Evolutionary conservation across 2,113 vertebrate genomes (phyloP).

Genomic region (Oceanites oceanicus): DNA sequence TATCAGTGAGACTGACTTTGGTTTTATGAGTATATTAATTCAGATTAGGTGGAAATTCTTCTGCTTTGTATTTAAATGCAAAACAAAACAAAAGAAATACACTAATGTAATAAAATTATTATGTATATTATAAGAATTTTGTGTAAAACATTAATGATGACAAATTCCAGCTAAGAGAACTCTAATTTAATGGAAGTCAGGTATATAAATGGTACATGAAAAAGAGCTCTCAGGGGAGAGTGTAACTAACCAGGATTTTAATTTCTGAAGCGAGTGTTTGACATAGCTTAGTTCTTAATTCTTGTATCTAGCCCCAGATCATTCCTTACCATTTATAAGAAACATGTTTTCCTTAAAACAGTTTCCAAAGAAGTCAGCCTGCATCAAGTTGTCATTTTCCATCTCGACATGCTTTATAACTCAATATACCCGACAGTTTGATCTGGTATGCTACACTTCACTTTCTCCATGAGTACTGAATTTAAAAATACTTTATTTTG

Average conservation of each 20-base stretch:
- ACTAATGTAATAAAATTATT: background rate
- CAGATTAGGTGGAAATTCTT: background rate
- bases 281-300: background rate
- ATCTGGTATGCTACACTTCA: background rate
- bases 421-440: background rate
- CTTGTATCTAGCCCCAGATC: background rate
- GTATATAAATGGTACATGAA: background rate
- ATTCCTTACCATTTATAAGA: background rate
- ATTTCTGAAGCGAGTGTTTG: background rate
- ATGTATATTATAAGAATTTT: background rate
- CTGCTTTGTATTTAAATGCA: background rate
- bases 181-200: background rate
- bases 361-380: background rate
- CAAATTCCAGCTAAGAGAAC: background rate
- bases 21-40: background rate
- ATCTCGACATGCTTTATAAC: background rate
- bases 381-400: background rate
- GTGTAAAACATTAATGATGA: background rate
- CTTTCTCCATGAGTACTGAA: background rate
- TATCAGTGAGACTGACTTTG: background rate
- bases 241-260: background rate
- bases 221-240: background rate
- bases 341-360: background rate
- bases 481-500: background rate
- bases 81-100: background rate